Evolutionary conservation across 2,888 invertebrate species (phyloP).

Genomic region (Tuberolachnus salignus): DNA sequence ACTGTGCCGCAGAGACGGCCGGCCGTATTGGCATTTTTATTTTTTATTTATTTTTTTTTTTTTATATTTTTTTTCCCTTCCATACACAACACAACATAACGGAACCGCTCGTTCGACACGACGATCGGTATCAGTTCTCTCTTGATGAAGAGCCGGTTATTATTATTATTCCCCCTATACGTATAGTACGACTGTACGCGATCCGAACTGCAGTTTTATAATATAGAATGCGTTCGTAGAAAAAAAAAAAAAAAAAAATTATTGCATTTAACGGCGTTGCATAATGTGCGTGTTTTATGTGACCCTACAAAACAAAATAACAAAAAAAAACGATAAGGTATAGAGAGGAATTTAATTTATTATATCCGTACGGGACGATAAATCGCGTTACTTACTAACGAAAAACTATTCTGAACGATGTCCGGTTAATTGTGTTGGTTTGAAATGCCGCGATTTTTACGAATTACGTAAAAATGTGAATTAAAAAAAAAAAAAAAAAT

Average conservation of each 20-base stretch:
- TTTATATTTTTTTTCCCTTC: background rate
- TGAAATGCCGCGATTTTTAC: no score
- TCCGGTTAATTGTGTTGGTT: no score
- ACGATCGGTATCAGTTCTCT: constrained; percentile 39
- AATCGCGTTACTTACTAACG: no score
- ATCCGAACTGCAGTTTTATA: background rate
- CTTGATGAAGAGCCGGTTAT: constrained; percentile 51
- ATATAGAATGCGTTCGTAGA: background rate
- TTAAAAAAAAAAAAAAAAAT: no score
- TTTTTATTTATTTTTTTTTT: constrained; percentile 1
- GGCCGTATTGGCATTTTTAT: constrained; percentile 22
- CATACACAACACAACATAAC: constrained; percentile 19
- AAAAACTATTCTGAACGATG: no score
- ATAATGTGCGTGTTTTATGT: background rate
- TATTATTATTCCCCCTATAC: constrained; percentile 9
- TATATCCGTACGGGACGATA: no score
- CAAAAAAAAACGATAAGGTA: no score
- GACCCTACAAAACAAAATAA: no score
- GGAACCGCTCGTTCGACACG: constrained; percentile 43
- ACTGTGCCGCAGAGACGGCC: background rate
- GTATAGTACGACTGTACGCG: no score
- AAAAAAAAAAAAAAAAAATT: no score
- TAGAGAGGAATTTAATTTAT: no score
- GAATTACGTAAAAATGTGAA: no score
- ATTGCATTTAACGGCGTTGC: constrained; percentile 30